phyloP scores from a whole-genome alignment of 2,888 invertebrate species.

The Altica lythri region DNA sequence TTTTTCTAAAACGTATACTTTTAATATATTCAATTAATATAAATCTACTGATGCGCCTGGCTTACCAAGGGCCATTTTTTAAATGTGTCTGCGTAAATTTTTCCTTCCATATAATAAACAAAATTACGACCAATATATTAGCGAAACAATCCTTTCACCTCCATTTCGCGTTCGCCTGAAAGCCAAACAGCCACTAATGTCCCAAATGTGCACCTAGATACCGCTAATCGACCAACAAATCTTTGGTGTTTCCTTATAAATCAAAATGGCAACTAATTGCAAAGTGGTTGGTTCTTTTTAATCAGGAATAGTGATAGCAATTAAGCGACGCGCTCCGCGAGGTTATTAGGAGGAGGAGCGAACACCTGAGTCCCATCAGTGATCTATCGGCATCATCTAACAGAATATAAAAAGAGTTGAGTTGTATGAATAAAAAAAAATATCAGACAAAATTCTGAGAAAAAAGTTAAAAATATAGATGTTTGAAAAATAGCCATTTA shows the following conservation, averaged over 20 bases:
- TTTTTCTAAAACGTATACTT: too few relatives aligned
- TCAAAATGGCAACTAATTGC: constrained; percentile 49
- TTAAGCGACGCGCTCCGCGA: constrained; percentile 36
- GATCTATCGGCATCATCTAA: constrained; percentile 46
- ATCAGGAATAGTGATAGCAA: constrained; percentile 53
- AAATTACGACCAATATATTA: constrained; percentile 16
- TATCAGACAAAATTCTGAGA: too few relatives aligned
- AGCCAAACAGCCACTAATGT: constrained; percentile 21
- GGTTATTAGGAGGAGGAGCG: constrained; percentile 16
- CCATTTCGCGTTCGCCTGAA: constrained; percentile 4
- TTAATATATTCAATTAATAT: too few relatives aligned
- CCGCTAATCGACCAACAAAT: constrained; percentile 42
- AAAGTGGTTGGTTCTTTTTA: constrained; percentile 50
- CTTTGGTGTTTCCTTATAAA: constrained; percentile 43
- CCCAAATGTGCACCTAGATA: constrained; percentile 25
- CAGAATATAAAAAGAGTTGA: too few relatives aligned
- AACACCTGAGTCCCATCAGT: constrained; percentile 39
- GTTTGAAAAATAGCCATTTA: too few relatives aligned
- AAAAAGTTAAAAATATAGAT: too few relatives aligned
- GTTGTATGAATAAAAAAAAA: too few relatives aligned
- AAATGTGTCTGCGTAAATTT: neutral
- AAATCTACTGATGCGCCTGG: too few relatives aligned
- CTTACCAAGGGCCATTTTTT: too few relatives aligned
- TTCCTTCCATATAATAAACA: constrained; percentile 1
- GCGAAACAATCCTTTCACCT: constrained; percentile 9